phyloP scores from a whole-genome alignment of 2,113 vertebrate genomes.

The Nycticryphes semicollaris region DNA sequence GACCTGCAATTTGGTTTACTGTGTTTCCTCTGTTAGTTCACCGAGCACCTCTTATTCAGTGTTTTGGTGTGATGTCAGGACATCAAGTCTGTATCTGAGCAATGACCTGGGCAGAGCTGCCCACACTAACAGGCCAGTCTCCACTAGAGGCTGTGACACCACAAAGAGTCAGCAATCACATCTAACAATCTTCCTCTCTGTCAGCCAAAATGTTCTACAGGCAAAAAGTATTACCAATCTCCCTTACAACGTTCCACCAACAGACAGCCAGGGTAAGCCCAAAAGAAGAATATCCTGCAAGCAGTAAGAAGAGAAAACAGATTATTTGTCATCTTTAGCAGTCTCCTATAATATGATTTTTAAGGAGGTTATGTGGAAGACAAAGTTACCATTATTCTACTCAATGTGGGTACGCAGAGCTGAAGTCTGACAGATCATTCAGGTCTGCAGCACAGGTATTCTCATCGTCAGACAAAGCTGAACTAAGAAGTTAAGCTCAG shows the following conservation, averaged over 20 bases:
- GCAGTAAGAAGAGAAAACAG: background rate
- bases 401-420: background rate
- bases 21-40: background rate
- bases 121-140: background rate
- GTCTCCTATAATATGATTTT: background rate
- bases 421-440: background rate
- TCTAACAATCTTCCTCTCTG: background rate
- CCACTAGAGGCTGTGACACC: background rate
- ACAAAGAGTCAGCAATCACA: background rate
- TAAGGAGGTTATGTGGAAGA: background rate
- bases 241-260: background rate
- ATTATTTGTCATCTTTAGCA: background rate
- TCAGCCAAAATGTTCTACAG: background rate
- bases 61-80: background rate
- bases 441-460: background rate
- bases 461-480: background rate
- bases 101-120: accelerated
- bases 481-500: background rate
- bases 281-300: background rate
- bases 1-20: background rate
- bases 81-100: background rate
- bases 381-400: background rate
- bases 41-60: background rate
- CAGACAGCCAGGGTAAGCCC: background rate
- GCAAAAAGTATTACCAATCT: background rate